phyloP scores from a whole-genome alignment of 2,113 vertebrate species.

The Caretta caretta region DNA sequence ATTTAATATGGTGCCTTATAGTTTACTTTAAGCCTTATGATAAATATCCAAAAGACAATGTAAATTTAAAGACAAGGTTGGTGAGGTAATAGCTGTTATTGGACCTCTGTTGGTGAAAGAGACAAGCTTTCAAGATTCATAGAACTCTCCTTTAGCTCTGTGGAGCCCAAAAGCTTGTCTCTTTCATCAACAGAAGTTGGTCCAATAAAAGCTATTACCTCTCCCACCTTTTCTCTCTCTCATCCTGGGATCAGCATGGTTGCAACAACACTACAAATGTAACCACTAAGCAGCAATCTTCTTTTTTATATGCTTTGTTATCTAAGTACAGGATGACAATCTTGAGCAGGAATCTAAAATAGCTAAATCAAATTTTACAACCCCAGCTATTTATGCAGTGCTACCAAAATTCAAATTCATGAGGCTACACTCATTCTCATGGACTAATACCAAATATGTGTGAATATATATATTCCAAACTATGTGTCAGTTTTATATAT shows the following conservation, averaged over 20 bases:
- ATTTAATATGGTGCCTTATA: background rate
- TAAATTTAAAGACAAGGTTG: background rate
- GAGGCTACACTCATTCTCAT: background rate
- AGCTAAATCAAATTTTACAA: background rate
- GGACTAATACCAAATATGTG: background rate
- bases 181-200: too few species aligned
- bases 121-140: too few species aligned
- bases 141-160: too few species aligned
- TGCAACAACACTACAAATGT: too few species aligned
- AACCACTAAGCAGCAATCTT: background rate
- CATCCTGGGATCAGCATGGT: too few species aligned
- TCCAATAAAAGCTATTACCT: too few species aligned
- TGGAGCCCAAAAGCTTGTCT: too few species aligned
- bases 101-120: background rate
- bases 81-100: background rate
- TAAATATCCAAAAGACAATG: background rate
- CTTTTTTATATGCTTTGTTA: background rate
- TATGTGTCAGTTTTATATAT: background rate
- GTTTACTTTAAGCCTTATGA: constrained; percentile 3
- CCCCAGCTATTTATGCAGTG: background rate
- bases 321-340: background rate
- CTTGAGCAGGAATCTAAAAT: background rate
- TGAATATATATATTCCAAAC: too few species aligned
- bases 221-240: too few species aligned
- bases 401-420: background rate